These are phyloP conservation scores for Pandion haliaetus DNA, from an alignment of 2,113 vertebrate species.

Conservation along the genomic window DNA sequence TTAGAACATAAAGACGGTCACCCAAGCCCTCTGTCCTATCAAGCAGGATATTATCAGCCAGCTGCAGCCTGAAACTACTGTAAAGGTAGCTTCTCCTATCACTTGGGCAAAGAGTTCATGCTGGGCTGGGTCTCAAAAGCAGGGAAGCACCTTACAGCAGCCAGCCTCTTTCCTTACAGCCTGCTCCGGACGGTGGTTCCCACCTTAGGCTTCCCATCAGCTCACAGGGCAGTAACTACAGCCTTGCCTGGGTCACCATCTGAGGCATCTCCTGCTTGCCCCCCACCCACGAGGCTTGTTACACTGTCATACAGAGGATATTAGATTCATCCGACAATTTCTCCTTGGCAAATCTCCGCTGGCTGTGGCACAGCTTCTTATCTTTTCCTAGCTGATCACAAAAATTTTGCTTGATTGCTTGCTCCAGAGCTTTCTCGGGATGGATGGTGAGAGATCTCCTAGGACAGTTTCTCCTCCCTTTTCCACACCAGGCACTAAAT, in stretches of 20 bases:
- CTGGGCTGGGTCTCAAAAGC: background rate
- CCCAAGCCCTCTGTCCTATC: no score
- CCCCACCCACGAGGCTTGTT: background rate
- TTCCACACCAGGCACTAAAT: background rate
- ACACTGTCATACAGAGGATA: accelerated
- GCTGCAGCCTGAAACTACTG: background rate
- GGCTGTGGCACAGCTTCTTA: background rate
- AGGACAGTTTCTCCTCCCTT: background rate
- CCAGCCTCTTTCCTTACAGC: background rate
- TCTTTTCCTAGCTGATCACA: background rate
- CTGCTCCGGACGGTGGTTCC: accelerated
- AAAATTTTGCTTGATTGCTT: background rate
- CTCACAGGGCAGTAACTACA: background rate
- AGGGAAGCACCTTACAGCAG: background rate
- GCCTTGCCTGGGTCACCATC: background rate
- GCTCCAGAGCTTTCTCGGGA: background rate
- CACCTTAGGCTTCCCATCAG: background rate
- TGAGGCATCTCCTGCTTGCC: background rate
- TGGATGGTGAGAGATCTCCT: background rate
- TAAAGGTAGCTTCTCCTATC: background rate
- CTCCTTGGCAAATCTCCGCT: background rate
- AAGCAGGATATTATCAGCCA: accelerated
- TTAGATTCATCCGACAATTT: background rate
- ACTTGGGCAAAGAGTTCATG: accelerated
- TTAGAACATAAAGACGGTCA: background rate